A percentile compares a stretch with the other conserved stretches of the same genome.
phyloP scores from a whole-genome alignment of 1,140 invertebrate genomes.

The Heliconius nattereri region DNA sequence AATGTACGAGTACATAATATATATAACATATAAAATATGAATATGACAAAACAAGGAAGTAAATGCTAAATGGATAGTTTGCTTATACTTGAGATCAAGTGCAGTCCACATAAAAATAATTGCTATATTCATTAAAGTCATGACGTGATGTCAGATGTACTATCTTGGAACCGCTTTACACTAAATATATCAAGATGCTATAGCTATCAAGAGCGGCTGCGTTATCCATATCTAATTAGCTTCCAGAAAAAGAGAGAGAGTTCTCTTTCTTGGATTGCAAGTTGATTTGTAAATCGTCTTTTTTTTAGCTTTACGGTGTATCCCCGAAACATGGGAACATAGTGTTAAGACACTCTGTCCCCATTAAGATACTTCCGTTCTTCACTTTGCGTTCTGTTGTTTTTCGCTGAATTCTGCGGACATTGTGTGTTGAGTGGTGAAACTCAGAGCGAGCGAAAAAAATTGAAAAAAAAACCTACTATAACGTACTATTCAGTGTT shows the following conservation, averaged over 20 bases:
- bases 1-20: neutral
- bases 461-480: no score
- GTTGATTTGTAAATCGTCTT: no score
- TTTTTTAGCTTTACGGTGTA: no score
- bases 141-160: neutral
- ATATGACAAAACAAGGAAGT: neutral
- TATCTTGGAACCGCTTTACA: neutral
- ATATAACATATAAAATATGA: neutral
- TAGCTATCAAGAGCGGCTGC: neutral
- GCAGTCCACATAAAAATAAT: constrained; percentile 1
- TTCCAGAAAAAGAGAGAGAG: neutral
- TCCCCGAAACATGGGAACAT: no score
- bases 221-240: neutral
- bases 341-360: no score
- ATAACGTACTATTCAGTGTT: no score
- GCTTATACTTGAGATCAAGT: neutral
- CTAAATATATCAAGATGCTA: neutral
- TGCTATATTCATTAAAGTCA: neutral
- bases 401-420: no score
- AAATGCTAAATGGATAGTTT: neutral
- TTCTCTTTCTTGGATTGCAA: no score
- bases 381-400: no score
- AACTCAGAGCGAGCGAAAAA: no score
- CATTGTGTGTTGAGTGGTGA: no score
- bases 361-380: no score